phyloP scores from a whole-genome alignment of 2,797 vertebrate genomes.

The Prionace glauca region DNA sequence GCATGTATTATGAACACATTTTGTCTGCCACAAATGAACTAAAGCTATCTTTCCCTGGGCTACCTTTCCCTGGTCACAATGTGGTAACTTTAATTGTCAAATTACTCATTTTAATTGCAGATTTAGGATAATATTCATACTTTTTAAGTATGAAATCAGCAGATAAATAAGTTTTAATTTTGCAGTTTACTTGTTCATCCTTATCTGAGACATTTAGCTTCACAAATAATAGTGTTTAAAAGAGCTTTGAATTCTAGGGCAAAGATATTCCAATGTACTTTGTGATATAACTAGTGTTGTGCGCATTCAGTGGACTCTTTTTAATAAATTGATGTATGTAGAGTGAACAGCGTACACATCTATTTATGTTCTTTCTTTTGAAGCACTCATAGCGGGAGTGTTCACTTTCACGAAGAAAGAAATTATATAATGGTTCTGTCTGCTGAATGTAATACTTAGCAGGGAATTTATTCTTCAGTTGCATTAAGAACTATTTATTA shows the following conservation, averaged over 20 bases:
- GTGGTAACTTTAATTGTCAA: background rate
- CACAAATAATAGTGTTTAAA: background rate
- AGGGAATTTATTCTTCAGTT: background rate
- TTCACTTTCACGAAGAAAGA: background rate
- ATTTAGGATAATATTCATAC: background rate
- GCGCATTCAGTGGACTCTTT: background rate
- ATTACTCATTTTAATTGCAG: background rate
- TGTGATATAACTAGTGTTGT: background rate
- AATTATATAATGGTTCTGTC: background rate
- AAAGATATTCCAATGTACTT: background rate
- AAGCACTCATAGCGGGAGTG: background rate
- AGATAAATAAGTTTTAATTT: background rate
- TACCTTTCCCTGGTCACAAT: background rate
- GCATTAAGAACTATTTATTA: background rate
- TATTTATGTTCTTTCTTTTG: background rate
- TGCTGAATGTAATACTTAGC: background rate
- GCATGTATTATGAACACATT: background rate
- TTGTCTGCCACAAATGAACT: background rate
- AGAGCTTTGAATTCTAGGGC: background rate
- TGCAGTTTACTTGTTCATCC: background rate
- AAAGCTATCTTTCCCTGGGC: background rate
- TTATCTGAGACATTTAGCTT: background rate
- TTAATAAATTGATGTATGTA: background rate
- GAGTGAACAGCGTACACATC: background rate
- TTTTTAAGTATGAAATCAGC: background rate